A percentile compares a stretch with the other conserved stretches of the same genome.
Evolutionary conservation across 2,113 vertebrate genomes (phyloP).

Genomic region (Chelonoidis abingdonii): DNA sequence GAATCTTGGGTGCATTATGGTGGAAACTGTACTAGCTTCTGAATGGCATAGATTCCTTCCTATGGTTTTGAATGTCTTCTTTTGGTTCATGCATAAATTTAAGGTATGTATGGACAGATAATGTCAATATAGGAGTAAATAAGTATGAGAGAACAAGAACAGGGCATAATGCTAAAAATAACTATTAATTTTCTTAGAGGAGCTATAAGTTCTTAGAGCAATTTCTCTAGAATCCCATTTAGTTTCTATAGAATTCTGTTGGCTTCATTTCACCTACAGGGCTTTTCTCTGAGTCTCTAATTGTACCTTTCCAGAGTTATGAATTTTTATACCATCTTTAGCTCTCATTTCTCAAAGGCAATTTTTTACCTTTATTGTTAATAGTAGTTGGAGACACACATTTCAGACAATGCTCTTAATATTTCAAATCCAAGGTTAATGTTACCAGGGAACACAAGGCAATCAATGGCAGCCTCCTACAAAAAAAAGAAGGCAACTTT

Average conservation of each 20-base stretch:
- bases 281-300: background rate
- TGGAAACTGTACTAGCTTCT: background rate
- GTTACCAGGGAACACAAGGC: background rate
- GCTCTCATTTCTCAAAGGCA: background rate
- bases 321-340: background rate
- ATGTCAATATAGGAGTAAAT: background rate
- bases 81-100: background rate
- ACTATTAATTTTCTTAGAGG: background rate
- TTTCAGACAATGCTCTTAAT: background rate
- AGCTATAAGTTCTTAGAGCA: background rate
- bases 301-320: background rate
- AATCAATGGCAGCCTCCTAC: background rate
- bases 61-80: background rate
- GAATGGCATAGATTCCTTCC: background rate
- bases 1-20: background rate
- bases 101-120: rapidly evolving
- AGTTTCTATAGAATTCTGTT: background rate
- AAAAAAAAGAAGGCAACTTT: background rate
- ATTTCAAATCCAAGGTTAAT: background rate
- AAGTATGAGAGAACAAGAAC: background rate
- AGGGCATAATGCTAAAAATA: background rate
- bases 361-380: background rate
- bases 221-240: background rate
- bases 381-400: background rate
- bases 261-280: background rate